Evolutionary conservation across 2,888 invertebrate species (phyloP), one percentile per base, ranked within the genome.

Genomic region (Protonemura montana): DNA sequence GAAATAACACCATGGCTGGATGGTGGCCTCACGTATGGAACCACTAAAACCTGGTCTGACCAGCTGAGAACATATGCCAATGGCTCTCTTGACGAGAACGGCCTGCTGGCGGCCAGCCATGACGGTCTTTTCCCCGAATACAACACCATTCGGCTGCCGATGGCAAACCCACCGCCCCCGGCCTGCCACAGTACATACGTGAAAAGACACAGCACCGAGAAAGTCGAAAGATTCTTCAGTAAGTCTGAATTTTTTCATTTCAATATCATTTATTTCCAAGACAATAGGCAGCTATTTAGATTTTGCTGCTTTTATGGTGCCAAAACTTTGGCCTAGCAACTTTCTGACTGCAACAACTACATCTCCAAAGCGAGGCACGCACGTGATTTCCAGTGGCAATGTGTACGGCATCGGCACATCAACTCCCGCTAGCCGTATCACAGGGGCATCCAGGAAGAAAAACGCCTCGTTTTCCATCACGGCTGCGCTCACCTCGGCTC

Each of bases 341-440:
- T 86, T 86, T n/a, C 25, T 3, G 5, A 85, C 87, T 1, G 81
- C 80, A 27, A 84, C 78, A 27, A 87, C 85, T 13, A 87, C 82
- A 76, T 87, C 93, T 29, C 90, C 89, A 0, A 90, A 89, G 87
- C 91, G 91, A 2, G 94, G 94, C 76, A 93, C 88, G 76, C 92
- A 91, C 28, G 90, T 89, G 5, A 90, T 90, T 90, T 94, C 94
- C 86, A 94, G 90, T 10, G 91, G 90, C 88, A 92, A 92, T 7
- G 93, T 92, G 89, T 94, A 94, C 13, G 94, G 94, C 93, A 93
- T 93, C 0, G 94, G 94, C 10, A 94, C 92, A 90, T 94, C 94
- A 0, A 93, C 94, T 13, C 93, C 93, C 0, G 93, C 92, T 3
- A 94, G 92, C 82, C 94, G 90, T 76, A 92, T 88, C 10, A 93